Evolutionary conservation across 2,797 vertebrate species (phyloP).

Genomic region (Vireo griseus): DNA sequence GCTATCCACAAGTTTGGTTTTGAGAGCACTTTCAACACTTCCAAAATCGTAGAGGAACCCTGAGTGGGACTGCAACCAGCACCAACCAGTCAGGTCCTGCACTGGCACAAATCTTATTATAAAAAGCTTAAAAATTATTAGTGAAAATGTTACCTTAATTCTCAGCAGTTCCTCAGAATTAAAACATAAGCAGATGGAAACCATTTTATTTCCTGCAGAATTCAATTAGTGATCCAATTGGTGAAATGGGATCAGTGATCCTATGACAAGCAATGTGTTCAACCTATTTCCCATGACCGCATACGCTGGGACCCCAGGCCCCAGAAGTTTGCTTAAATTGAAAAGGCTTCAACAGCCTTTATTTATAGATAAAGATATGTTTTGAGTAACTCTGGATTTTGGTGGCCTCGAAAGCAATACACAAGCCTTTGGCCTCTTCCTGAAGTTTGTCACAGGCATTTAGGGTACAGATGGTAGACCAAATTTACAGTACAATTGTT

Average conservation of each 20-base stretch:
- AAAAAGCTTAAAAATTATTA: neutral
- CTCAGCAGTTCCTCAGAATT: neutral
- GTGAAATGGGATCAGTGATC: neutral
- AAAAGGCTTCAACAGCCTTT: neutral
- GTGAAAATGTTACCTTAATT: neutral
- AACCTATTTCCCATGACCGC: neutral
- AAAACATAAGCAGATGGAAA: neutral
- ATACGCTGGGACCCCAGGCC: fast-evolving
- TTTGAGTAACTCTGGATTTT: neutral
- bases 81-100: neutral
- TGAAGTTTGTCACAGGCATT: neutral
- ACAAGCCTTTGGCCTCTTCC: neutral
- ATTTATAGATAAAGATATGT: neutral
- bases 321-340: neutral
- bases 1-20: neutral
- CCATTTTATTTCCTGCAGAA: neutral
- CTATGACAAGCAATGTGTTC: neutral
- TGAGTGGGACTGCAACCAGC: neutral
- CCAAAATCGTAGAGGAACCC: neutral
- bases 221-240: fast-evolving
- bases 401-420: neutral
- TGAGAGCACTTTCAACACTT: neutral
- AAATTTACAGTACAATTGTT: neutral
- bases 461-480: neutral
- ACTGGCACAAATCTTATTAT: neutral